A percentile compares a stretch with the other conserved stretches of the same genome.
These are phyloP conservation scores for Chaetophractus vellerosus DNA, from an alignment of 2,797 vertebrate species.

Conservation along the genomic window DNA sequence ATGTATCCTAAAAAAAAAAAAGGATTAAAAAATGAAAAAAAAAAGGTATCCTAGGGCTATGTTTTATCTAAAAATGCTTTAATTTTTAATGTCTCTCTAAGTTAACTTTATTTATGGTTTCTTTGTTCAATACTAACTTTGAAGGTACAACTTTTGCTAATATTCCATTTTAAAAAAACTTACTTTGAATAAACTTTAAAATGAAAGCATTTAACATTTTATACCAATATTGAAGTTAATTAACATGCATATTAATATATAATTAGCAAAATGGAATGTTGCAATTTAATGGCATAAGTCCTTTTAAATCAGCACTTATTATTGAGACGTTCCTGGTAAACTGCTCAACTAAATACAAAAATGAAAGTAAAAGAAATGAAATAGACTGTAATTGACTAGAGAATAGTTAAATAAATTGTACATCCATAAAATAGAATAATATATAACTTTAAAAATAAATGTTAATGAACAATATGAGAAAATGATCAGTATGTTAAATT, in stretches of 20 bases:
- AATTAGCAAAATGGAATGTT: neutral
- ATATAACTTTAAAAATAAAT: neutral
- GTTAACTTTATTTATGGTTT: neutral
- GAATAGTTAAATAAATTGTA: neutral
- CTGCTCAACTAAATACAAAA: neutral
- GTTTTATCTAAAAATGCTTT: neutral
- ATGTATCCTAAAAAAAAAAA: too few relatives aligned
- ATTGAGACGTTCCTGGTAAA: neutral
- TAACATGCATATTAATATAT: neutral
- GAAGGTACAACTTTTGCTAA: neutral
- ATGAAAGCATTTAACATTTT: neutral
- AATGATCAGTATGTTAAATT: neutral
- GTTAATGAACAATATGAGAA: neutral
- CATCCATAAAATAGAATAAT: neutral
- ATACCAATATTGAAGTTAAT: neutral
- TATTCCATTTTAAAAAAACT: neutral
- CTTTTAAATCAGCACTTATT: neutral
- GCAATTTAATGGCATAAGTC: neutral
- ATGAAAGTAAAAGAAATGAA: neutral
- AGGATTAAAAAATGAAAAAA: too few relatives aligned
- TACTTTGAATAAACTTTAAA: neutral
- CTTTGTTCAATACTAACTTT: conserved; percentile 36
- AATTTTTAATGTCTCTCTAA: conserved; percentile 67
- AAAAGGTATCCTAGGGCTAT: conserved; percentile 49
- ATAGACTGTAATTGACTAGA: neutral